phyloP scores from a whole-genome alignment of 2,113 vertebrate species.

The Cisticola juncidis region DNA sequence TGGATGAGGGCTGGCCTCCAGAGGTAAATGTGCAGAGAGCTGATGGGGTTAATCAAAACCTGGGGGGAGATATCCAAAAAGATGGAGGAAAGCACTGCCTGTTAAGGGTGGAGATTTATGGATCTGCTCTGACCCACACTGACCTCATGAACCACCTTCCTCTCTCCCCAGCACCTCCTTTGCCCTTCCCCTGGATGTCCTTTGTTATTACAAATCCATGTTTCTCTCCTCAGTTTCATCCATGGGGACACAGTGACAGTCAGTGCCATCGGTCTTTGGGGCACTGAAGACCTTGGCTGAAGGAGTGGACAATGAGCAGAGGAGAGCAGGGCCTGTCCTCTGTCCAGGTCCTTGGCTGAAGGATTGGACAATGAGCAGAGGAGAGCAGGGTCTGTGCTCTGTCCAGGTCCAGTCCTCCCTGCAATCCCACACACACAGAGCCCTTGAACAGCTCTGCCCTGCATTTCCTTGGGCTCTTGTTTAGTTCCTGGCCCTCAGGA shows the following conservation, averaged over 20 bases:
- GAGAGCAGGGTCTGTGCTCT: neutral
- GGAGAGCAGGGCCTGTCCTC: neutral
- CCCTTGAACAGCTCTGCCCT: neutral
- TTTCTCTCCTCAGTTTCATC: slow-evolving; percentile 8
- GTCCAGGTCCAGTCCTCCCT: neutral
- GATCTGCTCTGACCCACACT: neutral
- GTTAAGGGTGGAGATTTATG: slow-evolving; percentile 5
- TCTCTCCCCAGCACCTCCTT: neutral
- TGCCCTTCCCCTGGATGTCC: neutral
- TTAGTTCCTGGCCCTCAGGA: neutral
- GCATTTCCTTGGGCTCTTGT: neutral
- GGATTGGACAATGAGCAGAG: neutral
- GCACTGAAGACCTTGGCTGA: neutral
- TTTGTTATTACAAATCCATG: neutral
- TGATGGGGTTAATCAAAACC: neutral
- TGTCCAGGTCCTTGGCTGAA: neutral
- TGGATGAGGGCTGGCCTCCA: neutral
- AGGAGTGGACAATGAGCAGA: neutral
- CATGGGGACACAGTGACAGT: slow-evolving; percentile 11
- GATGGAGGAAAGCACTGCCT: neutral
- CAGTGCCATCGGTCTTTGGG: neutral
- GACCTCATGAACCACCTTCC: neutral
- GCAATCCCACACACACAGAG: neutral
- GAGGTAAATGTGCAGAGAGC: neutral
- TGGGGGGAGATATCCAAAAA: neutral